These are phyloP conservation scores for Pseudolycoriella hygida DNA, from an alignment of 2,888 invertebrate species.

Conservation along the genomic window DNA sequence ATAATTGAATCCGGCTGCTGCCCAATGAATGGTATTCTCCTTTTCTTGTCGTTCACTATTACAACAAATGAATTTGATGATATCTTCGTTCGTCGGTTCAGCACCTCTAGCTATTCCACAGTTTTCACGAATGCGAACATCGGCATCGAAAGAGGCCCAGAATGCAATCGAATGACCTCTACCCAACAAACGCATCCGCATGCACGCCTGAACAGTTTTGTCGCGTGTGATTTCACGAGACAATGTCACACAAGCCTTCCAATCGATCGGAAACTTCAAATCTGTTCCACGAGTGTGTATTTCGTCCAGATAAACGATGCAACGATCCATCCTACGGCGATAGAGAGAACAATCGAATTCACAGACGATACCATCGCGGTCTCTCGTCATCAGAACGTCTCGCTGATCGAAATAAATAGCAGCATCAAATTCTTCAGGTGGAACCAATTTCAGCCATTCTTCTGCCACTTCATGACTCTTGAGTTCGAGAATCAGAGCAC, in stretches of 20 bases:
- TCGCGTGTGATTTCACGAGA: slow-evolving; percentile 1
- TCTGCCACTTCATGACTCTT: neutral
- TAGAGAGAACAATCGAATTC: slow-evolving; percentile 4
- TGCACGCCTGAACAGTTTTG: slow-evolving; percentile 5
- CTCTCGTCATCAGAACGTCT: neutral
- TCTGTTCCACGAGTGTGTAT: slow-evolving; percentile 2
- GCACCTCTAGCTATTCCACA: neutral
- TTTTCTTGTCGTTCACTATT: slow-evolving; percentile 1
- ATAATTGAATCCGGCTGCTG: slow-evolving; percentile 1
- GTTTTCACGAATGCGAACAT: neutral
- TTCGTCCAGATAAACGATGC: slow-evolving; percentile 4
- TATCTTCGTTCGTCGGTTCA: neutral
- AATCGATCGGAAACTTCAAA: neutral
- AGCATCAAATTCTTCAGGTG: neutral
- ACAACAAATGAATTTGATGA: slow-evolving; percentile 1
- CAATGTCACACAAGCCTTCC: slow-evolving; percentile 1
- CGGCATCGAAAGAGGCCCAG: slow-evolving; percentile 4
- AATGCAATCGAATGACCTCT: slow-evolving; percentile 2
- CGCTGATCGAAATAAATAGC: slow-evolving; percentile 2
- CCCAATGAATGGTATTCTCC: slow-evolving; percentile 1
- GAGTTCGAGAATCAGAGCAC: slow-evolving; percentile 3
- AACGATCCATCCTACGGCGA: neutral
- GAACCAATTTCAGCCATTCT: neutral
- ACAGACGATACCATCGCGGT: neutral
- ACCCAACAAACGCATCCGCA: slow-evolving; percentile 3